Evolutionary conservation across 2,888 invertebrate genomes (phyloP), one percentile per base, ranked within the genome.

Genomic region (Enchytraeus crypticus): DNA sequence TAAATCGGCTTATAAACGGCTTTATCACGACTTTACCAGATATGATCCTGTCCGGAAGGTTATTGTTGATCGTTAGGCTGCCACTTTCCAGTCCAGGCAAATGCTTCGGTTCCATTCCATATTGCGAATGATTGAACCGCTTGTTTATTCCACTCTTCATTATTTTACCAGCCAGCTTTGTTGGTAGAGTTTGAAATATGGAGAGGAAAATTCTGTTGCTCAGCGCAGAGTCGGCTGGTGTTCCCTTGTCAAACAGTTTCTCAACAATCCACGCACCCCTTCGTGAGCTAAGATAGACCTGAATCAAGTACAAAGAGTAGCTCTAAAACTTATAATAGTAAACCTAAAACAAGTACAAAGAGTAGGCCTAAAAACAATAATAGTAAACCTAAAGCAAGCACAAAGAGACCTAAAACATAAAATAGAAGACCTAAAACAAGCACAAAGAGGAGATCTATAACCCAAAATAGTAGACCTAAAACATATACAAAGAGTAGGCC

Each of bases 11-110:
- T 8, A 76, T 61, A 60, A 74, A 68, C 3, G 72, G 66, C 56
- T 77, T 77, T 27, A 81, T 65, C 3, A 69, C 74, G 26, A 81
- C 71, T 38, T 71, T 65, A 14, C 80, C 79, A 72, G 14, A 69
- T n/a, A n/a, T n/a, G n/a, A n/a, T n/a, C n/a, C n/a, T n/a, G n/a
- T n/a, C n/a, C n/a, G n/a, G n/a, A n/a, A 81, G 64, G 18, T 77
- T 75, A 59, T 81, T 81, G 59, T 80, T 81, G 5, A 81, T 74
- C 47, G 76, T 78, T n/a, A n/a, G n/a, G n/a, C n/a, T n/a, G n/a
- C n/a, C n/a, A n/a, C n/a, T n/a, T n/a, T n/a, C n/a, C n/a, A n/a
- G n/a, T n/a, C n/a, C n/a, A 0, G 80, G 79, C 3, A 70, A 60
- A 65, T 79, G 77, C 11, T 68, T 65, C 1, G 81, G 81, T 55